These are phyloP conservation scores for Meda fulgida DNA, from an alignment of 2,797 vertebrate species.

Conservation along the genomic window DNA sequence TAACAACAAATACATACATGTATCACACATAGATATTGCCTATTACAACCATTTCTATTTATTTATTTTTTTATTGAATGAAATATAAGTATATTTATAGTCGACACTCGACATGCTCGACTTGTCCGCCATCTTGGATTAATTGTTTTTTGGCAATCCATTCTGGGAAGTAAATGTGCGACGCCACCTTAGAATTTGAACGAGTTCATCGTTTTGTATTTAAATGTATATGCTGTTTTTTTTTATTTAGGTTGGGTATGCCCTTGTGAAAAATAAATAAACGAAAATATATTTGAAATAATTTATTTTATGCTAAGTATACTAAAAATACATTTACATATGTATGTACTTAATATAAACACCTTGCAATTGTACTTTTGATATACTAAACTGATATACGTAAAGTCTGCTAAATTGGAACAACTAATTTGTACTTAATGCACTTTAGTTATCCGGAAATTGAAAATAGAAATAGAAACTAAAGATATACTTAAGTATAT, in stretches of 20 bases:
- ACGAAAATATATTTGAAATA: too few species aligned
- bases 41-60: not conserved
- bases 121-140: not conserved
- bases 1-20: not conserved
- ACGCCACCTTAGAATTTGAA: not conserved
- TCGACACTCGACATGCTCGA: not conserved
- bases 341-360: too few species aligned
- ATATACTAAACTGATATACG: too few species aligned
- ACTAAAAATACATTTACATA: too few species aligned
- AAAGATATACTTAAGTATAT: too few species aligned
- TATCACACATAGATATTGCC: not conserved
- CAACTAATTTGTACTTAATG: too few species aligned
- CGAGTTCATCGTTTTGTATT: not conserved
- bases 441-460: too few species aligned
- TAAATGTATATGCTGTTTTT: not conserved
- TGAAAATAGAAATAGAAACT: too few species aligned
- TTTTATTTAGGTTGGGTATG: not conserved
- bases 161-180: not conserved
- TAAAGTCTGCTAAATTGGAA: too few species aligned
- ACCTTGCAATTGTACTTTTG: too few species aligned
- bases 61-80: not conserved
- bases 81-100: not conserved
- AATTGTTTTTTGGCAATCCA: not conserved
- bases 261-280: too few species aligned
- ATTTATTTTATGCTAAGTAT: too few species aligned